A percentile compares a stretch with the other conserved stretches of the same genome.
Evolutionary conservation across 2,888 invertebrate species (phyloP).

Genomic region (Pseudeuparius sepicola): DNA sequence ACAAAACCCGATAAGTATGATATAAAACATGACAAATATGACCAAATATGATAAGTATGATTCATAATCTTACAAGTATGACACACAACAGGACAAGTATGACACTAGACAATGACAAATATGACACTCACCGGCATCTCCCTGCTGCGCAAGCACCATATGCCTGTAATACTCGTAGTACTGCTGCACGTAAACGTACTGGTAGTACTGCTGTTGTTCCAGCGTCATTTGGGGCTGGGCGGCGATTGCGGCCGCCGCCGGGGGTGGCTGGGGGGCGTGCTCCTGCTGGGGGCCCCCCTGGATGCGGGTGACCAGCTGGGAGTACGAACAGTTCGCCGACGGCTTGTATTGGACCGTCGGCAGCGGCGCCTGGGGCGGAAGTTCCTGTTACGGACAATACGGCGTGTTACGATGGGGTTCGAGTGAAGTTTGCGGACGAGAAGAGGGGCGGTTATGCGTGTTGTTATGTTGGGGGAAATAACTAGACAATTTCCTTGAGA

Average conservation of each 20-base stretch:
- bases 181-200: constrained; percentile 36
- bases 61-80: no score
- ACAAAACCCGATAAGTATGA: no score
- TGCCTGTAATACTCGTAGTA: constrained; percentile 39
- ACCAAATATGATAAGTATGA: no score
- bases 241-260: constrained; percentile 33
- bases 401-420: no score
- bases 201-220: constrained; percentile 37
- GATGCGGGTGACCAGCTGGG: constrained; percentile 78
- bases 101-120: no score
- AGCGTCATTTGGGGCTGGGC: constrained; percentile 27
- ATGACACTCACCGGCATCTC: no score
- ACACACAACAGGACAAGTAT: no score
- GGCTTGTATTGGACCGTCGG: constrained; percentile 65
- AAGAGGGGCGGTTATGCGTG: background rate
- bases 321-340: constrained; percentile 79
- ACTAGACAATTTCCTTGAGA: no score
- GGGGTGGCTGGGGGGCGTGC: constrained; percentile 12
- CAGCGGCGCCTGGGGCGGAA: constrained; percentile 20
- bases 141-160: constrained; percentile 28
- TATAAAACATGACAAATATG: no score
- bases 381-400: constrained; percentile 20
- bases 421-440: no score
- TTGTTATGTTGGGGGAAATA: constrained; percentile 1
- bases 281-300: constrained; percentile 44